These are phyloP conservation scores for Scaptomyza hsui DNA, from an alignment of 1,140 invertebrate genomes.

Conservation along the genomic window DNA sequence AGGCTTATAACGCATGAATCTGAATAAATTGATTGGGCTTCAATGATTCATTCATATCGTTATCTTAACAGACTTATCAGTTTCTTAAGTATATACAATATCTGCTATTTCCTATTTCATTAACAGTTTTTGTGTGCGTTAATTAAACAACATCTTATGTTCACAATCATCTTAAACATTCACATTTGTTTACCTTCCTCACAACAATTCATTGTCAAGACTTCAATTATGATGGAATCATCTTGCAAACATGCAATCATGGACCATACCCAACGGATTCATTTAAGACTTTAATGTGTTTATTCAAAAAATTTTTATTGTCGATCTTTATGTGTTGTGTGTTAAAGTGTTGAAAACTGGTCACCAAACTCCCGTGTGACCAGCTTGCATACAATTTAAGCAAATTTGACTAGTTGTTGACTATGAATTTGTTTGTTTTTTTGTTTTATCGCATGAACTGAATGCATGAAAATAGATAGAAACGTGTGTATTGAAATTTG, in stretches of 20 bases:
- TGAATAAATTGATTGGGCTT: too few relatives aligned
- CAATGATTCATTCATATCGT: too few relatives aligned
- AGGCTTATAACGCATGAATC: too few relatives aligned
- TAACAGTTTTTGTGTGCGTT: background rate
- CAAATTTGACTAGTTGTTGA: constrained; percentile 4
- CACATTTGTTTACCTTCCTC: constrained; percentile 1
- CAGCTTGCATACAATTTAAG: background rate
- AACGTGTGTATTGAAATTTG: background rate
- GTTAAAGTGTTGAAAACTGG: constrained; percentile 12
- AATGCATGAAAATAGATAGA: constrained; percentile 5
- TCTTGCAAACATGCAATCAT: constrained; percentile 2
- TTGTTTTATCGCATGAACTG: background rate
- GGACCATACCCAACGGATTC: background rate
- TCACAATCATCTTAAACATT: background rate
- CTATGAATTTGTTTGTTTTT: constrained; percentile 26
- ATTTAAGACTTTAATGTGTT: constrained; percentile 31
- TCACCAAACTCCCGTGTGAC: constrained; percentile 18
- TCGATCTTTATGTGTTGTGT: constrained; percentile 4
- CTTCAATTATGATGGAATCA: background rate
- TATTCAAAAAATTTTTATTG: constrained; percentile 38
- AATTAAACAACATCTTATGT: background rate
- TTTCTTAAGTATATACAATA: too few relatives aligned
- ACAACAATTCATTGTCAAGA: constrained; percentile 14
- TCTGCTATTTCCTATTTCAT: background rate
- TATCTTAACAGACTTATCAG: too few relatives aligned